Conservation (phyloP, 2,113 vertebrate species). For the Sturnus vulgaris region DNA sequence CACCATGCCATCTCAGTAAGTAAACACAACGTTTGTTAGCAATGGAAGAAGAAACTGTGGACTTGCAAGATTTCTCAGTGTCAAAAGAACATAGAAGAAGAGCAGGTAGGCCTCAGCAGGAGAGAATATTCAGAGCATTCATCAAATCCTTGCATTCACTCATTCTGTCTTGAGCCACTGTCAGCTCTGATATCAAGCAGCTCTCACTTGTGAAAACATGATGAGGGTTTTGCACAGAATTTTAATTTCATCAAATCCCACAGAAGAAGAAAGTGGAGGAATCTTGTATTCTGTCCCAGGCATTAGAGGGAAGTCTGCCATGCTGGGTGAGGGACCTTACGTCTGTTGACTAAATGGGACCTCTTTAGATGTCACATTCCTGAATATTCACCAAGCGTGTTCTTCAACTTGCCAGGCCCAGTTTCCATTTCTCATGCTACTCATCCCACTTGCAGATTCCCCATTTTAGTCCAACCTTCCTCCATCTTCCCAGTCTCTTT, state of each 20-base stretch:
- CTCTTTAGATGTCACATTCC: neutral
- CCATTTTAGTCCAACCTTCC: neutral
- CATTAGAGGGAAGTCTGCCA: neutral
- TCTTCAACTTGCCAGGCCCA: neutral
- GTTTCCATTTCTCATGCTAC: neutral
- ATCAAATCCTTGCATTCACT: neutral
- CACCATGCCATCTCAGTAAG: neutral
- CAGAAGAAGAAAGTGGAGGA: neutral
- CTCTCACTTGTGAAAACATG: neutral
- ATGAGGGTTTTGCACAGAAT: neutral
- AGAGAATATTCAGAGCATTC: neutral
- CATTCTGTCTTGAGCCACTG: neutral
- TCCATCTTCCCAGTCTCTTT: neutral
- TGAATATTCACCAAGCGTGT: neutral
- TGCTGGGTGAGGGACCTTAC: neutral
- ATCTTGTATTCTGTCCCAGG: neutral
- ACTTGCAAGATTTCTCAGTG: neutral
- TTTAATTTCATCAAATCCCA: neutral
- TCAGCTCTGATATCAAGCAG: neutral
- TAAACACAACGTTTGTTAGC: neutral
- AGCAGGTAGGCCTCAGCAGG: neutral
- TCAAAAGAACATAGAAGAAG: neutral
- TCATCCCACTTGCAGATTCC: neutral
- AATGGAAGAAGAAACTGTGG: neutral
- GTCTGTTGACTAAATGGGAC: neutral